phyloP scores from a whole-genome alignment of 2,113 vertebrate species.

The Eonycteris spelaea region DNA sequence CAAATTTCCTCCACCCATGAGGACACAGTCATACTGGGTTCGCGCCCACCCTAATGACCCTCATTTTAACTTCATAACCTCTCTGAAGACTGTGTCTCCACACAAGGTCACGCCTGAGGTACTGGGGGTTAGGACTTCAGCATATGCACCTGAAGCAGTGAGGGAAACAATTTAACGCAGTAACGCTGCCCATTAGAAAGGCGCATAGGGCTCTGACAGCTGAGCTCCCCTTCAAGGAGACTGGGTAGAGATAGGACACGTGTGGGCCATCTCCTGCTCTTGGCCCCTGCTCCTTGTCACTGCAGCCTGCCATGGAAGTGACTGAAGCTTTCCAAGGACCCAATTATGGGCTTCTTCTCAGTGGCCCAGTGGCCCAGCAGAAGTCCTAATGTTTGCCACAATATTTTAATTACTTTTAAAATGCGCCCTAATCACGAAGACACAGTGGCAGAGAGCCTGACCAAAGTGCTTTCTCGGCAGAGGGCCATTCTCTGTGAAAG shows the following conservation, averaged over 20 bases:
- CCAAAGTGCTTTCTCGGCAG: neutral
- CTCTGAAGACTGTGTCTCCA: neutral
- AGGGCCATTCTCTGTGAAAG: neutral
- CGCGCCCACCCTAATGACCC: neutral
- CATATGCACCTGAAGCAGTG: rapidly evolving
- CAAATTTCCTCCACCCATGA: neutral
- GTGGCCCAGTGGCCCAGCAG: neutral
- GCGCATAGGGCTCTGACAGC: neutral
- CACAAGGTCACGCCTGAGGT: neutral
- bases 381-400: neutral
- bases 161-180: too few relatives aligned
- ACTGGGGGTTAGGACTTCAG: neutral
- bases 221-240: neutral
- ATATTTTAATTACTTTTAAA: slow-evolving; percentile 19
- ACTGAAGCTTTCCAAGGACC: slow-evolving; percentile 5
- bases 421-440: neutral
- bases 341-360: neutral
- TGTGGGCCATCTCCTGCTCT: neutral
- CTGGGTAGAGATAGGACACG: neutral
- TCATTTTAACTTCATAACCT: neutral
- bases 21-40: neutral
- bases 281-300: neutral
- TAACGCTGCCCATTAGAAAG: neutral
- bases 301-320: neutral
- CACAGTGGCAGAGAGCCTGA: neutral